phyloP scores from a whole-genome alignment of 2,888 invertebrate species.

The Cordilura impudica region DNA sequence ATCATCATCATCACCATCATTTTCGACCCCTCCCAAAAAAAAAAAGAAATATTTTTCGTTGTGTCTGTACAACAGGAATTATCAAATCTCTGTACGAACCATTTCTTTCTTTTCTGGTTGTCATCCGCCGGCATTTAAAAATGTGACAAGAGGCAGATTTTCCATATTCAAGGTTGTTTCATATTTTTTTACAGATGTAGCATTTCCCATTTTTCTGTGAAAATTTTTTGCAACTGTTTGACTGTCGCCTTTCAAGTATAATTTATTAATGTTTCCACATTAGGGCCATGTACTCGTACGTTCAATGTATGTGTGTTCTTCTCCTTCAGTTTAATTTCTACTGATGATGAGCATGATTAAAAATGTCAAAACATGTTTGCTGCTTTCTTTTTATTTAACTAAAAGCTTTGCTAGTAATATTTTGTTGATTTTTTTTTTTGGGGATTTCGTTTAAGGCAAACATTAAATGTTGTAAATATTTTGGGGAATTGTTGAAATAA shows the following conservation, averaged over 20 bases:
- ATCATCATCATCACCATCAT: too few species aligned
- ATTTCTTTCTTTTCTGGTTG: slow-evolving; percentile 30
- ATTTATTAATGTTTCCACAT: slow-evolving; percentile 54
- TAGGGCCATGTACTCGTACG: not conserved
- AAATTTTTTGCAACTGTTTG: slow-evolving; percentile 35
- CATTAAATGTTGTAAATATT: slow-evolving; percentile 14
- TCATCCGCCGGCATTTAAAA: slow-evolving; percentile 26
- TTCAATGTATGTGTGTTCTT: not conserved
- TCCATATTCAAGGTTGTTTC: slow-evolving; percentile 50
- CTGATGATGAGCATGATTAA: slow-evolving; percentile 54
- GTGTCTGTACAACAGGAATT: slow-evolving; percentile 32
- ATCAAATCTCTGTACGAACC: slow-evolving; percentile 42
- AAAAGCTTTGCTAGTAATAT: slow-evolving; percentile 22
- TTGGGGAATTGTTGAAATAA: too few species aligned
- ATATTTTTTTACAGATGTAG: not conserved
- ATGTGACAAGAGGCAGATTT: slow-evolving; percentile 52
- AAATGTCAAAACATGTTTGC: slow-evolving; percentile 53
- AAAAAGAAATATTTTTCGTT: too few species aligned
- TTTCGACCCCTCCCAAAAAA: too few species aligned
- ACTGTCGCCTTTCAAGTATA: slow-evolving; percentile 56
- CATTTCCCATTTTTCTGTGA: not conserved
- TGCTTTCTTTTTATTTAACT: not conserved
- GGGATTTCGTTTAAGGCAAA: slow-evolving; percentile 1
- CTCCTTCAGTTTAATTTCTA: not conserved
- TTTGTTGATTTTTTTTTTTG: not conserved